A percentile compares a stretch with the other conserved stretches of the same genome.
Conservation (phyloP, 2,113 vertebrate species). For the Paracanthobrama guichenoti region DNA sequence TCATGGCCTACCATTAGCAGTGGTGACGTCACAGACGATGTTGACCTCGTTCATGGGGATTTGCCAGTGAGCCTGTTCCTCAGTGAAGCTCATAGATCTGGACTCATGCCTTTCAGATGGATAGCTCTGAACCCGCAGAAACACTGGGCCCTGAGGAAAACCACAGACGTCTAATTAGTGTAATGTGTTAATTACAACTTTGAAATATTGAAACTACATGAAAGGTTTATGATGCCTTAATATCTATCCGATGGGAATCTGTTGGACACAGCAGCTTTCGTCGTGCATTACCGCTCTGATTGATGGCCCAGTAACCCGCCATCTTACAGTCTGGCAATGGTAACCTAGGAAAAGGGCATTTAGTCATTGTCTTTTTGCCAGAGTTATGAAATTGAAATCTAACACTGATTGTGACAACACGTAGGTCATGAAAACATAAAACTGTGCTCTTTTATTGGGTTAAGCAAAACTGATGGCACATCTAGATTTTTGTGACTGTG, state of each 20-base stretch:
- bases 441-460: not conserved
- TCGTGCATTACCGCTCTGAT: constrained; percentile 71
- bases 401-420: not conserved
- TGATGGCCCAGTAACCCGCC: constrained; percentile 87
- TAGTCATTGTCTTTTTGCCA: not conserved
- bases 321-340: constrained; percentile 86
- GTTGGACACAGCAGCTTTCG: constrained; percentile 86
- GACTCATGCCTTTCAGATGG: constrained; percentile 84
- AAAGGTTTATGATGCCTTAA: constrained; percentile 81
- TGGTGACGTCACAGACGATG: constrained; percentile 85
- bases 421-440: not conserved
- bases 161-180: not conserved
- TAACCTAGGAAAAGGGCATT: constrained; percentile 76
- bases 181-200: not conserved
- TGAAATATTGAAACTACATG: not conserved
- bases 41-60: constrained; percentile 90
- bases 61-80: constrained; percentile 87
- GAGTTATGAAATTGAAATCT: not conserved
- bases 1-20: constrained; percentile 79
- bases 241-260: constrained; percentile 79
- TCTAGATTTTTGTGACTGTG: not conserved
- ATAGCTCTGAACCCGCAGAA: constrained; percentile 84
- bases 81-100: constrained; percentile 86
- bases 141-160: constrained; percentile 83
- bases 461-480: not conserved